Percentiles rank a stretch among this genome's conserved stretches.
phyloP scores from a whole-genome alignment of 1,140 invertebrate genomes.

The Bombus confusus region DNA sequence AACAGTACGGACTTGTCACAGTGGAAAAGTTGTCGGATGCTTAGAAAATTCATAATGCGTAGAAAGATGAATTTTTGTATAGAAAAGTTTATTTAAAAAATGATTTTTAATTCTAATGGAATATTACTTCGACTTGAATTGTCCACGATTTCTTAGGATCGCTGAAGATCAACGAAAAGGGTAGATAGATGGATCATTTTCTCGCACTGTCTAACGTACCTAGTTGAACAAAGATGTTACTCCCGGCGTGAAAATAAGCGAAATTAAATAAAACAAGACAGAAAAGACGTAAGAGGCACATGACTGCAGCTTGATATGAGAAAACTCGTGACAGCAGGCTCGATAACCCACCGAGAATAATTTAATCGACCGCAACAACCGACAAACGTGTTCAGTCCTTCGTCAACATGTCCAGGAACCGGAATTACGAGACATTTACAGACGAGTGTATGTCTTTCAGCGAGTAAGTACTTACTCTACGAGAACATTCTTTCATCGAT shows the following conservation, averaged over 20 bases:
- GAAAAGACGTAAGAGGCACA: slow-evolving; percentile 56
- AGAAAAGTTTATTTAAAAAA: background rate
- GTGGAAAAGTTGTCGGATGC: too few relatives aligned
- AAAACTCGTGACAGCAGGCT: slow-evolving; percentile 66
- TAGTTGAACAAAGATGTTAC: background rate
- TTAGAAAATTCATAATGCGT: too few relatives aligned
- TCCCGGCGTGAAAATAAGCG: slow-evolving; percentile 44
- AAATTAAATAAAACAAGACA: slow-evolving; percentile 63
- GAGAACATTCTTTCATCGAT: background rate
- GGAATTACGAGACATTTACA: slow-evolving; percentile 71
- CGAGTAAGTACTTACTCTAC: slow-evolving; percentile 25
- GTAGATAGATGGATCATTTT: background rate
- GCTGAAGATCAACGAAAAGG: background rate
- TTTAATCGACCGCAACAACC: slow-evolving; percentile 57
- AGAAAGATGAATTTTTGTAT: background rate
- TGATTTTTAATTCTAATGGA: background rate
- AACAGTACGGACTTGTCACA: background rate
- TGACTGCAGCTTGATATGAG: slow-evolving; percentile 67
- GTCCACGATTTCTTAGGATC: background rate
- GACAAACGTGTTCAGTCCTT: slow-evolving; percentile 65
- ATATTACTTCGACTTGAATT: background rate
- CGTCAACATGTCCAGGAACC: slow-evolving; percentile 67
- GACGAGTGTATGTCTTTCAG: background rate
- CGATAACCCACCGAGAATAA: slow-evolving; percentile 62
- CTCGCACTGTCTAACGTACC: background rate